Evolutionary conservation across 2,113 vertebrate species (phyloP).

Genomic region (Proterorhinus semilunaris): DNA sequence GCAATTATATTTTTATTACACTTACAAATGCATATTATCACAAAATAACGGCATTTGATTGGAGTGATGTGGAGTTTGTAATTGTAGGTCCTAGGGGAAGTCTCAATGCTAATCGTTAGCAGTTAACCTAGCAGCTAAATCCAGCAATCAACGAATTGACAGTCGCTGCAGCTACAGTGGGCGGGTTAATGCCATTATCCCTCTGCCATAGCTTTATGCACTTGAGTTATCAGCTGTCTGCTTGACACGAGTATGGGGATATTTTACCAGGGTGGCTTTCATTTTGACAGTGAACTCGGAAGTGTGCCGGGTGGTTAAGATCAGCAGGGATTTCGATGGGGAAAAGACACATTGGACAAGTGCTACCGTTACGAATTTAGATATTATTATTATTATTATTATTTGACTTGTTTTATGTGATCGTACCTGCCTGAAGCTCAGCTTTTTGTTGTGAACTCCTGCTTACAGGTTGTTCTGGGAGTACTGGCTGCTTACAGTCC

Average conservation of each 20-base stretch:
- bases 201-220: conserved; percentile 43
- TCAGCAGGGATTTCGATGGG: too few relatives aligned
- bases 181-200: conserved; percentile 36
- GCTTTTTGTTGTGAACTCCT: too few relatives aligned
- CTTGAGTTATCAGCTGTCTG: conserved; percentile 12
- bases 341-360: background rate
- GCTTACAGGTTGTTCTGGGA: background rate
- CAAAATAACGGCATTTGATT: conserved; percentile 16
- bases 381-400: background rate
- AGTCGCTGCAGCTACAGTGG: conserved; percentile 11
- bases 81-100: conserved; percentile 12
- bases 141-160: conserved; percentile 8
- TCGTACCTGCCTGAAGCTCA: background rate
- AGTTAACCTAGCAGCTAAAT: conserved; percentile 30
- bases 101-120: conserved; percentile 45
- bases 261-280: background rate
- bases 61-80: background rate
- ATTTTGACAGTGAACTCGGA: background rate
- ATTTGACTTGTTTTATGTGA: background rate
- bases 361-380: background rate
- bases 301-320: too few relatives aligned
- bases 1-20: background rate
- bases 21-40: background rate
- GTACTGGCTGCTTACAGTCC: background rate
- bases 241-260: background rate